Conservation (phyloP, 2,888 invertebrate species). For the Odontothrips loti region DNA sequence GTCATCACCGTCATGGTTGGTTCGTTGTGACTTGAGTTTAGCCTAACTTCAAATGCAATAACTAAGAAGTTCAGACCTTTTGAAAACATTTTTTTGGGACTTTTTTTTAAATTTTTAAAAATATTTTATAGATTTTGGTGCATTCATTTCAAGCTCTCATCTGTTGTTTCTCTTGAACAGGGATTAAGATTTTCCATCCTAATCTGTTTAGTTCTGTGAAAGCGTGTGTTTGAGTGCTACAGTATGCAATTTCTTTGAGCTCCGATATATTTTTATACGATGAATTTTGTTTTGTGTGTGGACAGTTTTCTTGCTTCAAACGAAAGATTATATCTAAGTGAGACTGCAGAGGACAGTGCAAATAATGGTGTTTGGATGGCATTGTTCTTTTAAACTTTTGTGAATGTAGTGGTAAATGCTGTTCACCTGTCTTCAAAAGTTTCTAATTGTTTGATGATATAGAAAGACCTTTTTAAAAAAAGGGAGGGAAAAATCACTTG, state of each 20-base stretch:
- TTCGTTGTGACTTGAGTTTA: no score
- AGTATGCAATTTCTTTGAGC: background rate
- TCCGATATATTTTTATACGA: constrained; percentile 1
- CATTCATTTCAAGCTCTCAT: no score
- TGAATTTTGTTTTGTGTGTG: background rate
- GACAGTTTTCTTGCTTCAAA: background rate
- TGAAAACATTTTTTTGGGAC: no score
- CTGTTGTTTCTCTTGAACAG: background rate
- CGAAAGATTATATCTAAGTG: background rate
- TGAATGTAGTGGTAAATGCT: background rate
- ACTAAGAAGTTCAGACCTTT: no score
- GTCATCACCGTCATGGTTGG: no score
- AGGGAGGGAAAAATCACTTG: no score
- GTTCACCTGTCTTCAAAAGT: background rate
- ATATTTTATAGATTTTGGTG: background rate
- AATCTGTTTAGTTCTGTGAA: no score
- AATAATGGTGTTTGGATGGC: background rate
- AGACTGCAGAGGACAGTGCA: background rate
- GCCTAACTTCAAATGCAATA: no score
- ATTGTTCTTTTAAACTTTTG: background rate
- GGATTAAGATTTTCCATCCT: background rate
- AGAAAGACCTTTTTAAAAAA: no score
- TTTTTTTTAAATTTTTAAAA: background rate
- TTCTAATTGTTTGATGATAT: background rate
- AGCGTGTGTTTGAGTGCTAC: background rate